phyloP scores from a whole-genome alignment of 2,888 invertebrate genomes.

The Drosophila parthenogenetica region DNA sequence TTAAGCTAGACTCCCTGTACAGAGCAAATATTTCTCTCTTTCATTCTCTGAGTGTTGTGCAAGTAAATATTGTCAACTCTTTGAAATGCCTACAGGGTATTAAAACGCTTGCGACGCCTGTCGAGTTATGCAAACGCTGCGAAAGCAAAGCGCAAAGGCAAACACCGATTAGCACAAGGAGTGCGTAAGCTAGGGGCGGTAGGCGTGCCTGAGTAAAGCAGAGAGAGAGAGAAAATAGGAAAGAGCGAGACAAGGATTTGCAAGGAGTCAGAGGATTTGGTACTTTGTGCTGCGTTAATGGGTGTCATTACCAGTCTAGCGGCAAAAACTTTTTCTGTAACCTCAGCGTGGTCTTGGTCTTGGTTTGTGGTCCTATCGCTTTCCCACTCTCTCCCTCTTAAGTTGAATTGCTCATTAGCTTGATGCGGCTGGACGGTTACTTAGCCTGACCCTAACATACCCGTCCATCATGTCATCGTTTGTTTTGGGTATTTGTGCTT shows the following conservation, averaged over 20 bases:
- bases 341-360: constrained; percentile 29
- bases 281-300: constrained; percentile 69
- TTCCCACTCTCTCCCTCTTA: constrained; percentile 11
- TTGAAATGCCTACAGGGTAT: constrained; percentile 29
- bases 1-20: too few species aligned
- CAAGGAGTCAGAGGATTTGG: constrained; percentile 1
- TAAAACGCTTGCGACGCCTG: constrained; percentile 13
- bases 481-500: constrained; percentile 19
- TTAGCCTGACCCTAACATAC: constrained; percentile 21
- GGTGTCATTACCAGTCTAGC: constrained; percentile 72
- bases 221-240: not conserved
- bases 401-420: constrained; percentile 55
- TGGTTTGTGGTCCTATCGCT: constrained; percentile 27
- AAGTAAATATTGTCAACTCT: not conserved
- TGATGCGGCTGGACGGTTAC: constrained; percentile 10
- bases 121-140: constrained; percentile 67
- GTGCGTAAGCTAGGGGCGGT: constrained; percentile 47
- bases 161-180: constrained; percentile 68
- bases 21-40: too few species aligned
- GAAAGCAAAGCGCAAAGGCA: constrained; percentile 61
- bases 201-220: constrained; percentile 7
- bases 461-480: constrained; percentile 4
- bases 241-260: not conserved
- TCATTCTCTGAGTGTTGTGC: not conserved
- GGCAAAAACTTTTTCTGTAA: constrained; percentile 53